These are phyloP conservation scores for Poicephalus meyeri DNA, from an alignment of 2,113 vertebrate species.

Conservation along the genomic window DNA sequence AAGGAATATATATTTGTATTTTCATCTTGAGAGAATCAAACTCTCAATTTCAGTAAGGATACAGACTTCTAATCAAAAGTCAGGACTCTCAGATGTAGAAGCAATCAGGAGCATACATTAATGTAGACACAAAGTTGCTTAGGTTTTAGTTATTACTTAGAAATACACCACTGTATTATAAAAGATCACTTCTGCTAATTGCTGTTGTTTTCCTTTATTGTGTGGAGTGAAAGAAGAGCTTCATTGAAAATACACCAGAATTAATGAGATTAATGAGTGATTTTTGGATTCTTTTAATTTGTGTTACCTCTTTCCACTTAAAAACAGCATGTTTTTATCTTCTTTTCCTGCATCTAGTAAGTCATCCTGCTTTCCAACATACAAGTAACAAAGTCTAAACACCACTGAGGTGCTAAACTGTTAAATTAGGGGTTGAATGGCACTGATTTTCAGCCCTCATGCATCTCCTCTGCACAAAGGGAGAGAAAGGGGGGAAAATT, in stretches of 20 bases:
- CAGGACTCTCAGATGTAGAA: background rate
- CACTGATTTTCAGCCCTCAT: background rate
- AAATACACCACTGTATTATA: background rate
- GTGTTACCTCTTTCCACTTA: background rate
- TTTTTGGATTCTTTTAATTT: background rate
- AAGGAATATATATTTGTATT: background rate
- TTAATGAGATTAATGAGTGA: background rate
- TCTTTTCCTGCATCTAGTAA: background rate
- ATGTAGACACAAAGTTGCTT: background rate
- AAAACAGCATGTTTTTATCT: background rate
- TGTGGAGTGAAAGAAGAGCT: background rate
- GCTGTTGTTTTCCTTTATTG: background rate
- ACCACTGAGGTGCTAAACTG: background rate
- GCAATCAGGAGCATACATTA: background rate
- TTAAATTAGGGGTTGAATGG: conserved; percentile 7
- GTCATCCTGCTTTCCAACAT: background rate
- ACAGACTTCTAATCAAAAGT: background rate
- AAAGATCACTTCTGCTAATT: background rate
- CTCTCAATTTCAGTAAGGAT: background rate
- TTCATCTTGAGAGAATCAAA: background rate
- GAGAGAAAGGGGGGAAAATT: background rate
- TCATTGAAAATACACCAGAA: background rate
- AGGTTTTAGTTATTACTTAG: background rate
- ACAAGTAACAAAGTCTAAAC: background rate
- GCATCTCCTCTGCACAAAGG: background rate